Evolutionary conservation across 1,140 invertebrate species (phyloP).

Genomic region (Atta colombica): DNA sequence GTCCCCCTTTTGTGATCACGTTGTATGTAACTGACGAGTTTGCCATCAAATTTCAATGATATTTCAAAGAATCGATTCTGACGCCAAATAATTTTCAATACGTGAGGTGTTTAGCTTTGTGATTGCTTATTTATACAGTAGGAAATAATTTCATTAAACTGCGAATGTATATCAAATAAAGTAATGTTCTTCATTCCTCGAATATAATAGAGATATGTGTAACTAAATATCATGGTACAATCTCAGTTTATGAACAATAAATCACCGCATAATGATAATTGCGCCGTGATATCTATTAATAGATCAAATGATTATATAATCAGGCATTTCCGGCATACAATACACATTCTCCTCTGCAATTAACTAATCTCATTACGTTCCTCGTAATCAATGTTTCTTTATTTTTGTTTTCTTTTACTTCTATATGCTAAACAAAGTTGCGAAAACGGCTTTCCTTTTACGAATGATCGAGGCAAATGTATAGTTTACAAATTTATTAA

Average conservation of each 20-base stretch:
- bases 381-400: constrained; percentile 34
- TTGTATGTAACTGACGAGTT: constrained; percentile 76
- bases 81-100: constrained; percentile 65
- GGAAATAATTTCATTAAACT: constrained; percentile 6
- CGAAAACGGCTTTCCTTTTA: constrained; percentile 5
- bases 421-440: neutral
- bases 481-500: neutral
- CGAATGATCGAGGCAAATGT: neutral
- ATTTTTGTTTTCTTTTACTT: neutral
- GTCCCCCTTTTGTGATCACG: constrained; percentile 75
- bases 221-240: constrained; percentile 28
- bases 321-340: constrained; percentile 29
- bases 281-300: constrained; percentile 14
- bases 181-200: neutral
- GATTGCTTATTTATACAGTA: constrained; percentile 7
- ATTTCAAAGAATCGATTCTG: constrained; percentile 68
- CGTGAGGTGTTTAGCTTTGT: constrained; percentile 37
- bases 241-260: constrained; percentile 27
- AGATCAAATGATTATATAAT: constrained; percentile 25
- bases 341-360: neutral
- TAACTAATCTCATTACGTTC: constrained; percentile 2
- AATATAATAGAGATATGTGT: neutral
- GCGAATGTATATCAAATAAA: constrained; percentile 10
- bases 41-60: constrained; percentile 81
- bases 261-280: constrained; percentile 31